A percentile compares a stretch with the other conserved stretches of the same genome.
These are phyloP conservation scores for Bombus soroeensis DNA, from an alignment of 1,140 invertebrate species.

Conservation along the genomic window DNA sequence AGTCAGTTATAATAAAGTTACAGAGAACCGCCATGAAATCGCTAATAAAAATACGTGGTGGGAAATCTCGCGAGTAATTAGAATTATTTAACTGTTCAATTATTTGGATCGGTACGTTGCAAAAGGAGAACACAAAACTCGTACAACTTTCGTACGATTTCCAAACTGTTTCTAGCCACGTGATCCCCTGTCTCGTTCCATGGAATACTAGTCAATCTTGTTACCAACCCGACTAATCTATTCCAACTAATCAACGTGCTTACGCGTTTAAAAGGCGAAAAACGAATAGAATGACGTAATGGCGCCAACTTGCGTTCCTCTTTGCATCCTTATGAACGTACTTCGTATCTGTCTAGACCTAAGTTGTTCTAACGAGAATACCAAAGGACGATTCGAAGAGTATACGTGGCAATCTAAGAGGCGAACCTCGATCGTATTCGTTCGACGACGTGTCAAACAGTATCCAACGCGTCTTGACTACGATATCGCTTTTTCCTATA, in stretches of 20 bases:
- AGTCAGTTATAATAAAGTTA: background rate
- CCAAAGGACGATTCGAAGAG: slow-evolving; percentile 1
- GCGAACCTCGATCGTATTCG: too few relatives aligned
- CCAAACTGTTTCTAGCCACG: too few relatives aligned
- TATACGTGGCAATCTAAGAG: slow-evolving; percentile 16
- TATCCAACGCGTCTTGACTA: background rate
- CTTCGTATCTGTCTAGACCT: slow-evolving; percentile 1
- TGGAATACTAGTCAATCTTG: slow-evolving; percentile 12
- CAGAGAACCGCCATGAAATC: background rate
- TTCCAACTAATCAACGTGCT: slow-evolving; percentile 19
- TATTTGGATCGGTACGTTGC: background rate
- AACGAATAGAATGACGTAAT: slow-evolving; percentile 12
- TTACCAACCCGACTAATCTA: background rate
- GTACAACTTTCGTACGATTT: background rate
- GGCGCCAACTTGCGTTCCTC: slow-evolving; percentile 49
- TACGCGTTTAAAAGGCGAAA: slow-evolving; percentile 9
- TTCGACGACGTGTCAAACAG: background rate
- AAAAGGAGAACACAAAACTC: background rate
- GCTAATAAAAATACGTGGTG: background rate
- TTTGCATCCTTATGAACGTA: slow-evolving; percentile 11
- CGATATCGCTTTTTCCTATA: background rate
- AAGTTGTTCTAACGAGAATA: slow-evolving; percentile 51
- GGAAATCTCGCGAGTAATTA: background rate
- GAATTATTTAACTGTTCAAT: background rate
- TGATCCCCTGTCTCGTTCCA: background rate